These are phyloP conservation scores for Misgurnus mizolepis DNA, from an alignment of 2,113 vertebrate genomes.

Conservation along the genomic window DNA sequence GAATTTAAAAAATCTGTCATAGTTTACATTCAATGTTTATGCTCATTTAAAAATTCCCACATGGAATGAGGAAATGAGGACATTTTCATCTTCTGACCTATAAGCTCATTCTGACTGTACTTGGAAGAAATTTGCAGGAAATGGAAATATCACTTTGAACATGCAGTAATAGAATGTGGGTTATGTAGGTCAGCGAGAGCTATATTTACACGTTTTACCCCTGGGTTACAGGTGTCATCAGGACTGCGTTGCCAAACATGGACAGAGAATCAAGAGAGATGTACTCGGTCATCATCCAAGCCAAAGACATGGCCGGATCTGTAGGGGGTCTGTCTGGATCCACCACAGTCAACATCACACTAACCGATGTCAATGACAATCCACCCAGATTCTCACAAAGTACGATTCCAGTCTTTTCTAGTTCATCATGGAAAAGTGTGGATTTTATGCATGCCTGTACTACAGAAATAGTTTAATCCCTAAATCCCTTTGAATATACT, in stretches of 20 bases:
- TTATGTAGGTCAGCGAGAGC: not conserved
- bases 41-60: too few species aligned
- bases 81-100: too few species aligned
- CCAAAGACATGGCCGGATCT: conserved; percentile 97
- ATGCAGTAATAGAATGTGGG: not conserved
- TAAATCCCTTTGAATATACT: conserved; percentile 16
- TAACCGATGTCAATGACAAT: conserved; percentile 77
- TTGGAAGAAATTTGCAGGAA: not conserved
- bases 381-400: conserved; percentile 90
- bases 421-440: not conserved
- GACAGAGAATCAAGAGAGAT: conserved; percentile 90
- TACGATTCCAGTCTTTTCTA: conserved; percentile 65
- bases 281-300: conserved; percentile 91
- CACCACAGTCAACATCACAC: conserved; percentile 88
- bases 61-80: too few species aligned
- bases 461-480: conserved; percentile 12
- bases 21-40: too few species aligned
- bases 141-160: not conserved
- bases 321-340: conserved; percentile 92
- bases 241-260: conserved; percentile 89
- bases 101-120: not conserved
- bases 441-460: not conserved
- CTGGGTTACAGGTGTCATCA: conserved; percentile 82
- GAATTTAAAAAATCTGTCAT: too few species aligned
- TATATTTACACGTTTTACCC: not conserved